Percentiles rank a stretch among this genome's conserved stretches.
Conservation (phyloP, 1,140 invertebrate genomes). For the Tigriopus japonicus region DNA sequence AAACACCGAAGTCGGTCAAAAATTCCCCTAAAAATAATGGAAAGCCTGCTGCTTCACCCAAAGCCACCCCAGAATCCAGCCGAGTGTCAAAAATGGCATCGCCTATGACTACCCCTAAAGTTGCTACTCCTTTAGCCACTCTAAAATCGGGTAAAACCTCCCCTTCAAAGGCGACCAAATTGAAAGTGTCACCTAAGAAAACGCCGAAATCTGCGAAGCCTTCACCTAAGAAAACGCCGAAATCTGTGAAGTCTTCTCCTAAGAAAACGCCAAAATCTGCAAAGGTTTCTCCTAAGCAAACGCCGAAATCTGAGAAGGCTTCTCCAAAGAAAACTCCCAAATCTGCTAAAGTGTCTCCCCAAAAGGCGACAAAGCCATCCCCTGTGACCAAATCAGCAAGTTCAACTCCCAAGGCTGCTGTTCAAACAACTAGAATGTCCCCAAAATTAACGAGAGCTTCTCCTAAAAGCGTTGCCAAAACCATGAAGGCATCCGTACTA, state of each 20-base stretch:
- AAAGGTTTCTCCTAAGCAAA: not conserved
- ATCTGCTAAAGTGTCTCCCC: not conserved
- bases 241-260: not conserved
- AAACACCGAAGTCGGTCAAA: not conserved
- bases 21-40: not conserved
- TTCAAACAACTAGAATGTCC: not conserved
- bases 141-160: too few species aligned
- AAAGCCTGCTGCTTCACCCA: not conserved
- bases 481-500: too few species aligned
- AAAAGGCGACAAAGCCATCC: not conserved
- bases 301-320: not conserved
- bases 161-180: not conserved
- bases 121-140: too few species aligned
- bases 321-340: not conserved
- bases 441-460: not conserved
- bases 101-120: too few species aligned
- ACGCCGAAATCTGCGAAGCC: not conserved
- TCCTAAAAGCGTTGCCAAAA: not conserved
- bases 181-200: not conserved
- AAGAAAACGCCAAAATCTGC: not conserved
- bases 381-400: not conserved
- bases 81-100: too few species aligned
- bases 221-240: not conserved
- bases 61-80: too few species aligned
- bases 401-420: not conserved